These are phyloP conservation scores for Portunus trituberculatus DNA, from an alignment of 1,140 invertebrate species.

Conservation along the genomic window DNA sequence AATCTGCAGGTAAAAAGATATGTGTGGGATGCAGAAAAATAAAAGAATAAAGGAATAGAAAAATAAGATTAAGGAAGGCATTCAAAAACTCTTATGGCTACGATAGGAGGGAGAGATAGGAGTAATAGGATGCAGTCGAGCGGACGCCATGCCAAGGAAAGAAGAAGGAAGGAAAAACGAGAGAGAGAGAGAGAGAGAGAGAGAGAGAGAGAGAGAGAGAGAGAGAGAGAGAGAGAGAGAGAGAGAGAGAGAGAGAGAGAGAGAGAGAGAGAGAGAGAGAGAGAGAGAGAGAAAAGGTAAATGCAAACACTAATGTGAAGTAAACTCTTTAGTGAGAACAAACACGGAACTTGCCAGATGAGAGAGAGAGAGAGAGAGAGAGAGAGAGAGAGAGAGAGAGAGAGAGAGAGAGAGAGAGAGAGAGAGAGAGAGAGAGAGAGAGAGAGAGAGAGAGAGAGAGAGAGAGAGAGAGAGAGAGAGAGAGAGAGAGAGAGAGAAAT, in stretches of 20 bases:
- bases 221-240: neutral
- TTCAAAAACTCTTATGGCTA: neutral
- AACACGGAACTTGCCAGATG: neutral
- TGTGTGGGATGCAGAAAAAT: neutral
- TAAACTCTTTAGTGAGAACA: neutral
- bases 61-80: slow-evolving; percentile 24
- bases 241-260: neutral
- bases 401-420: neutral
- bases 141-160: neutral
- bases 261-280: neutral
- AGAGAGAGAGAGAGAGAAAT: neutral
- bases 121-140: neutral
- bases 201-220: too few species aligned
- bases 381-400: neutral
- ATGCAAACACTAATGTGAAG: neutral
- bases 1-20: too few species aligned
- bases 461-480: slow-evolving; percentile 6
- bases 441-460: neutral
- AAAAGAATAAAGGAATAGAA: neutral
- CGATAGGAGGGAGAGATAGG: neutral
- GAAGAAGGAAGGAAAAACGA: neutral
- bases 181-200: too few species aligned
- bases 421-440: neutral
- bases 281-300: neutral
- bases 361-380: neutral